Evolutionary conservation across 1,140 invertebrate genomes (phyloP).

Genomic region (Achroia grisella): DNA sequence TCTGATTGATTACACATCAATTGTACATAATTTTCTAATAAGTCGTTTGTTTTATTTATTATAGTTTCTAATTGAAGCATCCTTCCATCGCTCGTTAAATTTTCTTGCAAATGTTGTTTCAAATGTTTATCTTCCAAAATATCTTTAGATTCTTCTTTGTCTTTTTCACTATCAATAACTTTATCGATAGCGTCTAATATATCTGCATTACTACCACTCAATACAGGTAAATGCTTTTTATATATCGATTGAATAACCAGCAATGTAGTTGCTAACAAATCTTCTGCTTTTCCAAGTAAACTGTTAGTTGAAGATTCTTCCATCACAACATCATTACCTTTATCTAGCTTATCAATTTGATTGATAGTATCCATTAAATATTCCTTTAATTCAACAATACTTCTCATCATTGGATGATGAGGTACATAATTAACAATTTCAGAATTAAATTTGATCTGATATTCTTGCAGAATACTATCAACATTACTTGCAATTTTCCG

Average conservation of each 20-base stretch:
- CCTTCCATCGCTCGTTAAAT: slow-evolving; percentile 75
- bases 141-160: slow-evolving; percentile 54
- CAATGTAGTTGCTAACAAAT: slow-evolving; percentile 76
- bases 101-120: slow-evolving; percentile 76
- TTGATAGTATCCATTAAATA: slow-evolving; percentile 36
- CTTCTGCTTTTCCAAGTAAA: slow-evolving; percentile 68
- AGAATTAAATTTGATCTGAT: slow-evolving; percentile 41
- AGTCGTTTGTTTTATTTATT: slow-evolving; percentile 29
- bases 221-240: slow-evolving; percentile 74
- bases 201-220: slow-evolving; percentile 34
- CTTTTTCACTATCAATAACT: slow-evolving; percentile 52
- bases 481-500: slow-evolving; percentile 33
- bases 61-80: slow-evolving; percentile 69
- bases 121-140: slow-evolving; percentile 77
- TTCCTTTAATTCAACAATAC: slow-evolving; percentile 36
- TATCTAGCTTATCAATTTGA: slow-evolving; percentile 30
- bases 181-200: slow-evolving; percentile 55
- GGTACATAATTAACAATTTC: slow-evolving; percentile 16
- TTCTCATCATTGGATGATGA: slow-evolving; percentile 51
- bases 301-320: slow-evolving; percentile 20
- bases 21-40: slow-evolving; percentile 34
- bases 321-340: slow-evolving; percentile 25
- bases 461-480: slow-evolving; percentile 43
- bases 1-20: slow-evolving; percentile 27
- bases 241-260: slow-evolving; percentile 81